Conservation (phyloP, 2,113 vertebrate species). For the Condylura cristata region DNA sequence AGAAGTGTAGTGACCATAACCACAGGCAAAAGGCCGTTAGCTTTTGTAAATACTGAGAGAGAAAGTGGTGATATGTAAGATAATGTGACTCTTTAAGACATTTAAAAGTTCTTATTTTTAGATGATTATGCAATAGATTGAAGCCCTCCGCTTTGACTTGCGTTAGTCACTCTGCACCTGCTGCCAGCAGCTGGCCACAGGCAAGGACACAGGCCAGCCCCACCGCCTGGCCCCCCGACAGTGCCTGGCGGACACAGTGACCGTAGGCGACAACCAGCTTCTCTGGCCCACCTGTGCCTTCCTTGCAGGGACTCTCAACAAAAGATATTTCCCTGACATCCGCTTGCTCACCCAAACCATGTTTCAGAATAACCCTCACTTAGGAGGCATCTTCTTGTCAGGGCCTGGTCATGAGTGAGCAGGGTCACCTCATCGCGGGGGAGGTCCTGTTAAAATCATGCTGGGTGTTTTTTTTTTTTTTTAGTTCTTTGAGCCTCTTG, state of each 20-base stretch:
- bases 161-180: background rate
- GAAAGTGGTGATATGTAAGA: background rate
- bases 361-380: background rate
- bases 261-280: background rate
- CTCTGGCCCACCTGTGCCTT: slow-evolving; percentile 61
- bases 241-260: background rate
- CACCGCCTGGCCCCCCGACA: background rate
- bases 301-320: background rate
- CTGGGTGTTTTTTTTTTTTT: background rate
- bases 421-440: background rate
- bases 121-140: background rate
- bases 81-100: slow-evolving; percentile 1
- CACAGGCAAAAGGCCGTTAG: background rate
- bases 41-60: slow-evolving; percentile 32
- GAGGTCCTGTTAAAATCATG: background rate
- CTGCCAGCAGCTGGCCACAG: background rate
- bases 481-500: background rate
- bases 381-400: background rate
- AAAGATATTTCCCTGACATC: background rate
- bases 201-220: background rate
- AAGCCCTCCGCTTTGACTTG: background rate
- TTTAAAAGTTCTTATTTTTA: background rate
- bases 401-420: background rate
- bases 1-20: slow-evolving; percentile 1
- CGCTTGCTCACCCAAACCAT: background rate